A percentile compares a stretch with the other conserved stretches of the same genome.
These are phyloP conservation scores for Pararge aegeria DNA, from an alignment of 1,140 invertebrate genomes.

Conservation along the genomic window DNA sequence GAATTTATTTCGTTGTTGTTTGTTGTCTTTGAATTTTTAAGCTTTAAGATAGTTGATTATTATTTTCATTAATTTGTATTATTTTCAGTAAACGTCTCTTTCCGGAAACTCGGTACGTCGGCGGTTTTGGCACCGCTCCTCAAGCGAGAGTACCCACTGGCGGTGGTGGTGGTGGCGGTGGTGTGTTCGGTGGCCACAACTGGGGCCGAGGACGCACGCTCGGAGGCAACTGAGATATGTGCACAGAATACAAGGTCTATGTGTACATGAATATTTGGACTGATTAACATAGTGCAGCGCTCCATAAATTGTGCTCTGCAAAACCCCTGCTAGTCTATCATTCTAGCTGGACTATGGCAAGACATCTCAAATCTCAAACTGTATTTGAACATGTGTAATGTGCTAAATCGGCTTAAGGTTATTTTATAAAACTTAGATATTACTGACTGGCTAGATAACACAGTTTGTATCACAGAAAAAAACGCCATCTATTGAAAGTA, in stretches of 20 bases:
- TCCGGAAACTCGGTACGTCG: conserved; percentile 83
- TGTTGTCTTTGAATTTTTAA: no score
- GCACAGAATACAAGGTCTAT: not conserved
- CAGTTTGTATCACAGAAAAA: no score
- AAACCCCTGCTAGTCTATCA: not conserved
- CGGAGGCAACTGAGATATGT: conserved; percentile 78
- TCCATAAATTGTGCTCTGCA: not conserved
- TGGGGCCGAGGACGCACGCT: conserved; percentile 87
- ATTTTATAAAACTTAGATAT: no score
- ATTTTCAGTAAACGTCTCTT: conserved; percentile 84
- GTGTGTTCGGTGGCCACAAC: conserved; percentile 82
- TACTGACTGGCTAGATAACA: no score
- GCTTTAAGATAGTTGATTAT: no score
- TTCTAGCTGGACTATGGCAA: no score
- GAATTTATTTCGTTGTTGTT: no score
- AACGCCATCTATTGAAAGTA: no score
- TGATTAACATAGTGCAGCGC: conserved; percentile 2
- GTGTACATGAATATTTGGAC: not conserved
- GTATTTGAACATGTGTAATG: no score
- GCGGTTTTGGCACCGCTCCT: conserved; percentile 84
- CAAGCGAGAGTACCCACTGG: conserved; percentile 52
- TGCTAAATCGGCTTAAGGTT: no score
- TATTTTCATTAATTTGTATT: not conserved
- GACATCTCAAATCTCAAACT: no score
- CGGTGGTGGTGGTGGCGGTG: conserved; percentile 48